Base-by-base conservation (phyloP, 1,140 invertebrate species). In the Ooceraea biroi region DNA sequence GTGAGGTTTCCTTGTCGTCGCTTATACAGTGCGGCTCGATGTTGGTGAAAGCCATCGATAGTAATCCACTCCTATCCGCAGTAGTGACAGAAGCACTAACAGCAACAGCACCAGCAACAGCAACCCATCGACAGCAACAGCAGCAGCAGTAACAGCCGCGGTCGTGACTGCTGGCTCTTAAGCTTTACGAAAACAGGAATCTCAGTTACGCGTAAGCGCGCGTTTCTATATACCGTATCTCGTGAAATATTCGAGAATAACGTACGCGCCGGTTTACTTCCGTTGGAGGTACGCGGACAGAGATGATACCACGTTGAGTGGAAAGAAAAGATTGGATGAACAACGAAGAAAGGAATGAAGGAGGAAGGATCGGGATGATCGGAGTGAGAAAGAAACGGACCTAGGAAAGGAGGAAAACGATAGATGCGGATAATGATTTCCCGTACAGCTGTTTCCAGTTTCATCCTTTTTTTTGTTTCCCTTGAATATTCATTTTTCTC, bases 11-110 rank as follows among this genome's bases (percentile, higher is more conserved):
- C 83, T 86, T 73, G 83, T 84, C 83, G 80, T 80, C 65, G 85
- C 73, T 80, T 61, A 82, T 60, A 61, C 58, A 7, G 36, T 36
- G 25, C 27, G 68, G 74, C 44, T 73, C 50, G 36, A 68, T 68
- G 44, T 22, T 25, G 78, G 86, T 83, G 86, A 87, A 86, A 86
- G 85, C 86, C 71, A 87, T 14, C 55, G 66, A 60, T 72, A 85
- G 86, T 88, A 88, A 86, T 85, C 86, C 78, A 87, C 87, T 86
- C 86, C 55, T 61, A 76, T 65, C 7, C 36, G 55, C 71, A n/a
- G 76, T 73, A 74, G 87, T 86, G 82, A 83, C 86, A 36, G 36
- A 2, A 36, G 36, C 36, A 36, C 7, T 80, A 36, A 30, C 50
- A 46, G 55, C 71, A n/a, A 76, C 73, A 74, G 87, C 86, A 85